phyloP scores from a whole-genome alignment of 2,113 vertebrate species.

The Hyla sarda region DNA sequence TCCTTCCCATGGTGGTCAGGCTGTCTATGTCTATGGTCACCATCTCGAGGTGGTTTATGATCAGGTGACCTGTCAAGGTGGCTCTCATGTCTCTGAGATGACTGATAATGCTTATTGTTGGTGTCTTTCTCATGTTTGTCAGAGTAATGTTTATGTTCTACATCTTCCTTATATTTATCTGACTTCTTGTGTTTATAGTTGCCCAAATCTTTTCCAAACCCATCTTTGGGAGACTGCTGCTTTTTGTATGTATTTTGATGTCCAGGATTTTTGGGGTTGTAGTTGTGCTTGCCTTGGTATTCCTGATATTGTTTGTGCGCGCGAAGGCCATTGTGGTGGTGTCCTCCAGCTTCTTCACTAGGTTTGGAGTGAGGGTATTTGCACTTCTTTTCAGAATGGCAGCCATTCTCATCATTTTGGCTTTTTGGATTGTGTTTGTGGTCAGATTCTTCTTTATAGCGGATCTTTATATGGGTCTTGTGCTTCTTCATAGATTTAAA shows the following conservation, averaged over 20 bases:
- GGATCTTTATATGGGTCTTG: not conserved
- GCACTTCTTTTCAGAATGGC: slow-evolving; percentile 10
- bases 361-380: not conserved
- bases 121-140: not conserved
- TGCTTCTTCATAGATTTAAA: not conserved
- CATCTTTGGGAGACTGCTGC: not conserved
- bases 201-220: no score
- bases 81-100: not conserved
- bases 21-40: not conserved
- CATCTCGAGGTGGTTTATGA: not conserved
- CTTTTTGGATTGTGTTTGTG: not conserved
- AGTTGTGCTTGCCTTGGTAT: not conserved
- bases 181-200: not conserved
- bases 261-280: not conserved
- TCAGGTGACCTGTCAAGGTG: no score
- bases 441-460: not conserved
- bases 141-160: not conserved
- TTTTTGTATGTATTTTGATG: not conserved
- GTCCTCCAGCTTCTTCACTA: not conserved
- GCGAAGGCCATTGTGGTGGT: not conserved
- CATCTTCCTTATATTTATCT: not conserved
- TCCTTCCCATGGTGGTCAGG: not conserved
- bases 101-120: not conserved
- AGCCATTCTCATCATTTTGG: not conserved
- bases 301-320: not conserved